Evolutionary conservation across 2,888 invertebrate species (phyloP), one percentile per base, ranked within the genome.

Genomic region (Actias luna): DNA sequence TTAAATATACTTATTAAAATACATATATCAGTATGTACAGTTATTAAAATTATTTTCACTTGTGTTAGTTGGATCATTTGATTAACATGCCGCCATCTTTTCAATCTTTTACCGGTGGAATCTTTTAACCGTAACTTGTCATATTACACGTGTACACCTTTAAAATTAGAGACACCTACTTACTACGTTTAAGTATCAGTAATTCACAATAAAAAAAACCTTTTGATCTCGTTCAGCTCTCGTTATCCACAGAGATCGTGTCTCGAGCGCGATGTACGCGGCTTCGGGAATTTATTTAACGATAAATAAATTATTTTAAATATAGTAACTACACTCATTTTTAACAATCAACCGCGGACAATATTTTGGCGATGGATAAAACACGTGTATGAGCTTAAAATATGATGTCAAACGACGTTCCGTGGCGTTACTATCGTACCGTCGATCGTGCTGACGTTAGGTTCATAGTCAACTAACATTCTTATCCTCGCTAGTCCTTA

Each of bases 301-400:
- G 14, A 55, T 55, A 55, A 27, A 55, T 66, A 68, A 61, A 59
- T 60, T 67, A 72, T 67, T 67, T 69, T 71, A 75, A 67, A 75
- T 67, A 71, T n/a, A n/a, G n/a, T n/a, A n/a, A n/a, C n/a, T n/a
- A 68, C 68, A 68, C 72, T 70, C 72, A 77, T 81, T 75, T 81
- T 74, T 76, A 71, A 71, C 71, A 75, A 79, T 76, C 73, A 67
- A 70, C 67, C 61, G 66, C 63, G 70, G 74, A 79, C 79, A 79
- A 76, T 80, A 75, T 77, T 69, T 72, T 66, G 58, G 69, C 68
- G 66, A 69, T 55, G 55, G 55, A 71, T 69, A 69, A 69, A 27
- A 50, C 60, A 60, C 50, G 52, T 60, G 59, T 59, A 42, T 29
- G 27, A 10, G 46, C 66, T 66, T 67, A 68, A 69, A 72, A 70